A percentile compares a stretch with the other conserved stretches of the same genome.
These are phyloP conservation scores for Piscicola geometra DNA, from an alignment of 2,888 invertebrate genomes.

Conservation along the genomic window DNA sequence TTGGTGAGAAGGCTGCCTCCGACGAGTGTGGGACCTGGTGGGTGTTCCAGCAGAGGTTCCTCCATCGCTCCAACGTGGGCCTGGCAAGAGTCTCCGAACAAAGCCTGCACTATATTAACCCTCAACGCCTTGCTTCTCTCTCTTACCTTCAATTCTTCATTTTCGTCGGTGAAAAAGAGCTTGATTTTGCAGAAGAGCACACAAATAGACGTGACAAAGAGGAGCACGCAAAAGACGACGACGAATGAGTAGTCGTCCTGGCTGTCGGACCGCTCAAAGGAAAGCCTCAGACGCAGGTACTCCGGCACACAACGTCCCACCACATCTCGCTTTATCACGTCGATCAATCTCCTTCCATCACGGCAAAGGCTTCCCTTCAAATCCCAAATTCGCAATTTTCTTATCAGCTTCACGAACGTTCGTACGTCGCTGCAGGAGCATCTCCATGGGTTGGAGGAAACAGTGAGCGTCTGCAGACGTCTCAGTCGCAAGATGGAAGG, in stretches of 20 bases:
- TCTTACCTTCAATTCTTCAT: not conserved
- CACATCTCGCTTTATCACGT: not conserved
- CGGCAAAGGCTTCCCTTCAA: not conserved
- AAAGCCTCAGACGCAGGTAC: not conserved
- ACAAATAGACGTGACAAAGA: not conserved
- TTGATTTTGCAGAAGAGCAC: constrained; percentile 1
- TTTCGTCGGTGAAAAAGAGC: not conserved
- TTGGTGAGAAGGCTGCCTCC: no score
- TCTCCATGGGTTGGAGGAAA: constrained; percentile 5
- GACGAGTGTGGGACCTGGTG: not conserved
- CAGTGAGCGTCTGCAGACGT: not conserved
- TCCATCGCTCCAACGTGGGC: not conserved
- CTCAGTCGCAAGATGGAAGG: not conserved
- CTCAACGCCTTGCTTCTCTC: not conserved
- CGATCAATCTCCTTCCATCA: not conserved
- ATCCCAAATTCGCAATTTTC: not conserved
- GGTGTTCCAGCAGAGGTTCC: not conserved
- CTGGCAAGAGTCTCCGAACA: not conserved
- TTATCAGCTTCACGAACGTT: not conserved
- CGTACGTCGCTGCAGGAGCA: not conserved
- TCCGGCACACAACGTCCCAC: not conserved
- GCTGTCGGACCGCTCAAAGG: not conserved
- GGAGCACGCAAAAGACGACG: not conserved
- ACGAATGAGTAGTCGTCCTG: not conserved
- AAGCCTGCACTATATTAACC: not conserved